A percentile compares a stretch with the other conserved stretches of the same genome.
phyloP scores from a whole-genome alignment of 2,113 vertebrate genomes.

The Pelusios castaneus region DNA sequence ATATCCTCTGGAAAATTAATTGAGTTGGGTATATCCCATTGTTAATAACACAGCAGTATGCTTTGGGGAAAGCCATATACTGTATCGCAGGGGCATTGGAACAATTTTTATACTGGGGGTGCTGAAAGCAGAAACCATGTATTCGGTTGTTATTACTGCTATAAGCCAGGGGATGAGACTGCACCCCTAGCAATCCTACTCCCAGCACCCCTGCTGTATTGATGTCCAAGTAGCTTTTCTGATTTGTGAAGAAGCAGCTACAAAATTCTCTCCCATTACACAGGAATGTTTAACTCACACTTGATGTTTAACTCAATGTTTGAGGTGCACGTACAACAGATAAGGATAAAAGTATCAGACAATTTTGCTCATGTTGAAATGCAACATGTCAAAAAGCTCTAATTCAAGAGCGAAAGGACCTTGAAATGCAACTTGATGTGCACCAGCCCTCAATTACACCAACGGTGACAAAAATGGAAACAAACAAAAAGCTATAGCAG shows the following conservation, averaged over 20 bases:
- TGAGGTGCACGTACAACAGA: background rate
- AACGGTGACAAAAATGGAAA: background rate
- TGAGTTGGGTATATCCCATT: background rate
- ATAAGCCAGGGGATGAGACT: background rate
- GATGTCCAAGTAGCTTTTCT: background rate
- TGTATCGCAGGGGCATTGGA: background rate
- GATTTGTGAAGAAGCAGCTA: background rate
- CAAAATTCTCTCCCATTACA: background rate
- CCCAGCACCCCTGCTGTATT: background rate
- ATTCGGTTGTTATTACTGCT: background rate
- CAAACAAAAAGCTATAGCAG: background rate
- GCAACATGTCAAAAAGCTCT: background rate
- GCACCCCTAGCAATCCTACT: background rate
- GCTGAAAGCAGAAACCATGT: background rate
- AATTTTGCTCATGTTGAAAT: background rate
- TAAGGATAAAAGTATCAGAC: background rate
- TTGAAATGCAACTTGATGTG: background rate
- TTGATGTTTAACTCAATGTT: background rate
- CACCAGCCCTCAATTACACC: background rate
- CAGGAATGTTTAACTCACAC: background rate
- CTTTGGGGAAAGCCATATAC: background rate
- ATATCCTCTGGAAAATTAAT: background rate
- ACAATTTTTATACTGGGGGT: background rate
- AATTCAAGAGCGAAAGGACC: background rate
- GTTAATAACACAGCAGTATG: background rate